Base-by-base conservation (phyloP, 2,113 vertebrate genomes). In the Aplodontia rufa region DNA sequence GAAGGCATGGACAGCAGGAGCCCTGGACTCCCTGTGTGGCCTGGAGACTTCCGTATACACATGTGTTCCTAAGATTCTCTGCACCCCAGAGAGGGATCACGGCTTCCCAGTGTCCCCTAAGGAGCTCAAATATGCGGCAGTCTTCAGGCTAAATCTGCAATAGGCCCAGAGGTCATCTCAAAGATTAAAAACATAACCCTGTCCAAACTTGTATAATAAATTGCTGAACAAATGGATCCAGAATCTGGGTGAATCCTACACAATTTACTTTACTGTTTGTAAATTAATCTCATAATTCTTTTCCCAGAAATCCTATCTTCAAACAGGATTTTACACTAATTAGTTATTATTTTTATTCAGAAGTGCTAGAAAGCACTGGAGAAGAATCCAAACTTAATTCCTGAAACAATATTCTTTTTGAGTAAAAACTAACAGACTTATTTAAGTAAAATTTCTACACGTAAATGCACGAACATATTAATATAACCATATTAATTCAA, bases 241-340 rank as follows among this genome's bases (percentile, higher is more conserved):
- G n/a, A 86, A n/a, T 9, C 60, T 75, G 47, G 3, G 12, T 11
- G 17, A 83, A 40, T 62, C 28, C 49, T 53, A 80, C 30, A 75
- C 60, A 53, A 78, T 87, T 96, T 94, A 92, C 30, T 89, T 53
- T 19, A 49, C 24, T 86, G 45, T 60, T 26, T 60, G 14, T 94
- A 95, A 93, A 97, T 80, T 94, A 93, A 90, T 68, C 66, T 80
- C 26, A 5, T 74, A 69, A 80, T 66, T 91, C 47, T 94, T 91
- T 95, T 55, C 51, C 24, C 82, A 87, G 40, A 87, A 95, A 92
- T 55, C 7, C 6, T 95, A 80, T 74, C 62, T 71, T 88, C 51
- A 91, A 82, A 80, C 16, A 93, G 69, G 22, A 96, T 92, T 95
- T 97, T 72, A 94, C 71, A 94, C 55, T 76, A 82, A 93, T 90